Evolutionary conservation across 2,888 invertebrate species (phyloP).

Genomic region (Monopis laevigella): DNA sequence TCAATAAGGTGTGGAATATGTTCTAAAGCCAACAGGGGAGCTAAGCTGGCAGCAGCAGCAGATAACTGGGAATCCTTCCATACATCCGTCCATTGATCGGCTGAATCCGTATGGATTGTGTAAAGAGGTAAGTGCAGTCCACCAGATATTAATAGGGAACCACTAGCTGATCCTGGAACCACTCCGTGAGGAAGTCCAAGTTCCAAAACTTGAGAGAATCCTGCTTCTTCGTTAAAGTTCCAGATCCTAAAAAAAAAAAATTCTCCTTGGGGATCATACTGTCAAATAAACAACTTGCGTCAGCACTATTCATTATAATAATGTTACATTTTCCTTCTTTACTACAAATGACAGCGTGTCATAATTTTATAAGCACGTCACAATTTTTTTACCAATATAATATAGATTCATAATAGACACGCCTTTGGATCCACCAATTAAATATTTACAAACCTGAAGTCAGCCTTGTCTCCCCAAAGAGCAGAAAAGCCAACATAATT

Average conservation of each 20-base stretch:
- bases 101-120: conserved; percentile 40
- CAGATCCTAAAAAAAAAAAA: too few species aligned
- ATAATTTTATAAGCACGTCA: too few species aligned
- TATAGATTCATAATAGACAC: too few species aligned
- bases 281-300: too few species aligned
- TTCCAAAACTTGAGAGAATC: conserved; percentile 74
- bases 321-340: too few species aligned
- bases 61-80: conserved; percentile 57
- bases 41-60: conserved; percentile 67
- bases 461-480: conserved; percentile 70
- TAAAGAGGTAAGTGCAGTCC: conserved; percentile 69
- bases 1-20: conserved; percentile 63
- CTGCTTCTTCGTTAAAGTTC: conserved; percentile 77
- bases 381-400: too few species aligned
- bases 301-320: too few species aligned
- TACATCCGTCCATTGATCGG: conserved; percentile 50
- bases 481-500: conserved; percentile 72
- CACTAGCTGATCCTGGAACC: conserved; percentile 72
- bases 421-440: too few species aligned
- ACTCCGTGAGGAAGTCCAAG: conserved; percentile 71
- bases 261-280: too few species aligned
- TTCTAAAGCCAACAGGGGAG: conserved; percentile 65
- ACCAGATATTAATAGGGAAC: conserved; percentile 68
- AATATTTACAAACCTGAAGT: too few species aligned
- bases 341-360: too few species aligned